Evolutionary conservation across 2,797 vertebrate genomes (phyloP).

Genomic region (Clarias laeviceps): DNA sequence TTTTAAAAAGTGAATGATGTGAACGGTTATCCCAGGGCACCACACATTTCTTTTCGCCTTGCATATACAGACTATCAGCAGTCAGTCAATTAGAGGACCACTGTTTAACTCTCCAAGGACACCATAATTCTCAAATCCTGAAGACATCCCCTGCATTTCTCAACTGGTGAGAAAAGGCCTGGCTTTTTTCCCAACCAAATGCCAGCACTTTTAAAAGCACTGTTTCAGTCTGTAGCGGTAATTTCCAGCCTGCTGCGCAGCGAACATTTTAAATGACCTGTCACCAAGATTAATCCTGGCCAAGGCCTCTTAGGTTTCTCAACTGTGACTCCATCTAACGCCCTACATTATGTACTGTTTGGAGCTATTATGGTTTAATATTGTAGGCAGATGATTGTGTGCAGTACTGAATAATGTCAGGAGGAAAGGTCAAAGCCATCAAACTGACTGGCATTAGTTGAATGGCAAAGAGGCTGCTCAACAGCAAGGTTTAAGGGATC

Average conservation of each 20-base stretch:
- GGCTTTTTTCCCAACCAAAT: slow-evolving; percentile 59
- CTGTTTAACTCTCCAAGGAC: slow-evolving; percentile 67
- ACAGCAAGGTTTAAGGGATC: slow-evolving; percentile 64
- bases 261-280: slow-evolving; percentile 59
- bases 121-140: slow-evolving; percentile 59
- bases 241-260: slow-evolving; percentile 59
- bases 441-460: slow-evolving; percentile 65
- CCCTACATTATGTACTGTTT: slow-evolving; percentile 63
- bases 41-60: neutral
- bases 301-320: slow-evolving; percentile 52
- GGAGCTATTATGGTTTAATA: slow-evolving; percentile 66
- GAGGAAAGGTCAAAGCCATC: slow-evolving; percentile 70
- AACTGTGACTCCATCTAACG: slow-evolving; percentile 58
- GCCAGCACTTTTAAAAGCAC: slow-evolving; percentile 47
- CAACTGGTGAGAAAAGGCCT: slow-evolving; percentile 50
- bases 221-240: slow-evolving; percentile 53
- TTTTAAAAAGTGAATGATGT: neutral
- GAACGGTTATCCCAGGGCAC: neutral
- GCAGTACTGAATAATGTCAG: slow-evolving; percentile 66
- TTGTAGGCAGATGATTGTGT: slow-evolving; percentile 65
- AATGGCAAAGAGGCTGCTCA: slow-evolving; percentile 63
- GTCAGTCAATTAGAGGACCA: slow-evolving; percentile 67
- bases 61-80: slow-evolving; percentile 52
- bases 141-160: slow-evolving; percentile 60
- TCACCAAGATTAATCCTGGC: slow-evolving; percentile 61